A percentile compares a stretch with the other conserved stretches of the same genome.
Conservation (phyloP, 2,113 vertebrate species). For the Picathartes gymnocephalus region DNA sequence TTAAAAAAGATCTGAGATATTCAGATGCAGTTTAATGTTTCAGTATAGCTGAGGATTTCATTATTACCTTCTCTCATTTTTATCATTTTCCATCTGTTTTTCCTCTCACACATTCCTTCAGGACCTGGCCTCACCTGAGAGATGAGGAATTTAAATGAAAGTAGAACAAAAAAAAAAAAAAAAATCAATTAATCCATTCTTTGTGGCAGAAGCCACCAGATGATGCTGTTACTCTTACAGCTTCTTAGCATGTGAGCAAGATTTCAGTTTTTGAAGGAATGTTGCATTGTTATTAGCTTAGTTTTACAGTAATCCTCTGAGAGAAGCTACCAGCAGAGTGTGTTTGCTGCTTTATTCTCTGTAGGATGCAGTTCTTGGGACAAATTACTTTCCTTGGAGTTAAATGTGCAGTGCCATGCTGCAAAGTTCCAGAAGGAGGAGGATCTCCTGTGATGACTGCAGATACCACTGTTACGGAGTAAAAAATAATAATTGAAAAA, state of each 20-base stretch:
- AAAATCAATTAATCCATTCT: constrained; percentile 60
- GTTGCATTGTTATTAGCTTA: constrained; percentile 50
- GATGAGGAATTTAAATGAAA: constrained; percentile 48
- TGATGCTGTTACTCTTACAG: constrained; percentile 65
- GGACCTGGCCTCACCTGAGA: constrained; percentile 38
- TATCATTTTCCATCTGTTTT: constrained; percentile 21
- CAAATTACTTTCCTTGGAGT: constrained; percentile 10
- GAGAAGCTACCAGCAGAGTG: constrained; percentile 26
- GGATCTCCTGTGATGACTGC: background rate
- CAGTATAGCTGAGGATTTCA: background rate
- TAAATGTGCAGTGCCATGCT: background rate
- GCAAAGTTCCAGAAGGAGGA: background rate
- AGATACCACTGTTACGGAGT: background rate
- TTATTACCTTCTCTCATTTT: constrained; percentile 25
- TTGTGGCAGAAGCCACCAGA: constrained; percentile 60
- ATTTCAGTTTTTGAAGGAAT: constrained; percentile 56
- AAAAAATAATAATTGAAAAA: background rate
- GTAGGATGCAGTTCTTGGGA: constrained; percentile 7
- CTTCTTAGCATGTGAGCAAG: constrained; percentile 58
- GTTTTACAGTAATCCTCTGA: constrained; percentile 57
- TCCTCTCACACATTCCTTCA: constrained; percentile 21
- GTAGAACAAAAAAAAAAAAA: background rate
- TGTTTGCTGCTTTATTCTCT: constrained; percentile 40
- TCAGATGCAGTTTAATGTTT: constrained; percentile 25
- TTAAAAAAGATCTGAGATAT: constrained; percentile 45